Evolutionary conservation across 2,113 vertebrate species (phyloP).

Genomic region (Gymnarchus niloticus): DNA sequence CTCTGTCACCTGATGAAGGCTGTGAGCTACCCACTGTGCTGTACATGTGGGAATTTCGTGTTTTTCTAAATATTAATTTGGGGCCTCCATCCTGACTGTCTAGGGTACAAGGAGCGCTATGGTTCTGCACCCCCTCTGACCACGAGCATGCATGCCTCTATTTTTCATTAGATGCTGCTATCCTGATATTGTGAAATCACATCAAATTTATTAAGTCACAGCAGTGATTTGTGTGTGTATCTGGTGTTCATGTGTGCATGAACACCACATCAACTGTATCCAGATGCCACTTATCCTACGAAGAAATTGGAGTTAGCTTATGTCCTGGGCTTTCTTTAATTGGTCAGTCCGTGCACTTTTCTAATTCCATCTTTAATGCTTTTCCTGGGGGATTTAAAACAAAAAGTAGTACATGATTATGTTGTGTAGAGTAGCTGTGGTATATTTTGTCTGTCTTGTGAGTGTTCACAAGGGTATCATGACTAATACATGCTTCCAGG

Average conservation of each 20-base stretch:
- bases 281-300: neutral
- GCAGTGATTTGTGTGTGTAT: neutral
- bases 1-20: neutral
- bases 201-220: neutral
- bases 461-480: conserved; percentile 17
- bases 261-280: neutral
- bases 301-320: neutral
- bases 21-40: neutral
- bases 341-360: neutral
- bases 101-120: neutral
- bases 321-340: neutral
- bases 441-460: neutral
- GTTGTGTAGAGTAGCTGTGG: neutral
- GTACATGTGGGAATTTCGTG: neutral
- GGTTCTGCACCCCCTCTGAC: neutral
- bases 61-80: neutral
- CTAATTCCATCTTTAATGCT: neutral
- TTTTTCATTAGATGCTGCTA: neutral
- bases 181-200: neutral
- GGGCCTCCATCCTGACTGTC: neutral
- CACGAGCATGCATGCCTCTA: neutral
- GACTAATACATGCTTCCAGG: neutral
- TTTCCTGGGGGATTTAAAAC: neutral
- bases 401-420: neutral
- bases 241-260: neutral